phyloP scores from a whole-genome alignment of 2,113 vertebrate genomes.

The Percina caprodes region DNA sequence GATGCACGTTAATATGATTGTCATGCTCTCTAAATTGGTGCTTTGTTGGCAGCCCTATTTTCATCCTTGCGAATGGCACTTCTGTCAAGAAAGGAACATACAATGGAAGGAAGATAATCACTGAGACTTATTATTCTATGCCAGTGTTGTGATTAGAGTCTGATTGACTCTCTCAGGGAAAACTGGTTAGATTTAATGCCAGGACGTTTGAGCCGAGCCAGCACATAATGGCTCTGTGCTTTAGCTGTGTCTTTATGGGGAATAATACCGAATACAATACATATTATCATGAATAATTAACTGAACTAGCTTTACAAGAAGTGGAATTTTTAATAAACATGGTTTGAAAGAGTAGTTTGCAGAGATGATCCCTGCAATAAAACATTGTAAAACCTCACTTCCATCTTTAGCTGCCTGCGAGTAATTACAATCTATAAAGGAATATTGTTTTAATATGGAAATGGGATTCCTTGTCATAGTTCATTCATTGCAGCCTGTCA shows the following conservation, averaged over 20 bases:
- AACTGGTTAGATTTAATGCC: constrained; percentile 28
- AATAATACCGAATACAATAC: constrained; percentile 54
- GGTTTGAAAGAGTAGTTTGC: constrained; percentile 14
- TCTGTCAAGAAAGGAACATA: constrained; percentile 37
- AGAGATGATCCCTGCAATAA: constrained; percentile 28
- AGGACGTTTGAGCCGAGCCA: constrained; percentile 21
- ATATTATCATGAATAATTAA: constrained; percentile 63
- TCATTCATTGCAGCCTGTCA: constrained; percentile 63
- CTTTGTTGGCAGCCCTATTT: constrained; percentile 50
- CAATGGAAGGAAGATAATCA: constrained; percentile 56
- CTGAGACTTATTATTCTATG: constrained; percentile 58
- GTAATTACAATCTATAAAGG: constrained; percentile 68
- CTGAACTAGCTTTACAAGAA: constrained; percentile 32
- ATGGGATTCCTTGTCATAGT: constrained; percentile 65
- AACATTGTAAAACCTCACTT: constrained; percentile 54
- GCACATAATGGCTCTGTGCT: not conserved
- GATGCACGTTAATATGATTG: constrained; percentile 46
- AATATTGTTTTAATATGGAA: constrained; percentile 73
- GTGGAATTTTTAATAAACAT: constrained; percentile 43
- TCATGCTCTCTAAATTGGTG: constrained; percentile 30
- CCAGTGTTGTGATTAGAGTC: constrained; percentile 53
- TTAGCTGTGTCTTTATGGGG: constrained; percentile 26
- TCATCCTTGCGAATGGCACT: constrained; percentile 51
- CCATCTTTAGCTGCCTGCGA: constrained; percentile 39
- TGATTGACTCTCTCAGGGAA: constrained; percentile 59